These are phyloP conservation scores for Danio kyathit DNA, from an alignment of 2,797 vertebrate species.

Conservation along the genomic window DNA sequence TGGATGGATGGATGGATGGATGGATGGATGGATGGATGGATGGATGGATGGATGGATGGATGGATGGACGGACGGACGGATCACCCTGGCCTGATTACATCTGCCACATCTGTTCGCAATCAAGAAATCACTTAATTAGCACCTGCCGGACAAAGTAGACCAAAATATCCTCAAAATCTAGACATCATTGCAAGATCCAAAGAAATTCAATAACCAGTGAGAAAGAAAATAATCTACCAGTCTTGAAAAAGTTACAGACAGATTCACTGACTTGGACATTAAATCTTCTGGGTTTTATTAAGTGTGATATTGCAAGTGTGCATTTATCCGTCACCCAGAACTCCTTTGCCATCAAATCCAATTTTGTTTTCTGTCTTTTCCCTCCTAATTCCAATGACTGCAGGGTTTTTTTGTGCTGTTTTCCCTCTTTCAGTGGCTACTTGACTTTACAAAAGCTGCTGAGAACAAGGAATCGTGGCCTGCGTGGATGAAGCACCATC, in stretches of 20 bases:
- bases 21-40: not conserved
- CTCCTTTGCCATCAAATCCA: not conserved
- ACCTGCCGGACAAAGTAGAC: too few relatives aligned
- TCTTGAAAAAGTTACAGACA: not conserved
- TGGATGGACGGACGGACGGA: not conserved
- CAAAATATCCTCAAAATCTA: too few relatives aligned
- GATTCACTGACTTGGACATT: not conserved
- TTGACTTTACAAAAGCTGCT: conserved; percentile 72
- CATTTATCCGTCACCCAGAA: not conserved
- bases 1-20: not conserved
- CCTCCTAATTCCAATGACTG: conserved; percentile 50
- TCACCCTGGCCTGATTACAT: too few relatives aligned
- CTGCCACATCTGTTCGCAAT: too few relatives aligned
- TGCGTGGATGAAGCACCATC: conserved; percentile 66
- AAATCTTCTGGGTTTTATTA: not conserved
- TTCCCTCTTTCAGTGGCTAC: conserved; percentile 65
- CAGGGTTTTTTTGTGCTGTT: conserved; percentile 54
- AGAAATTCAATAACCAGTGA: too few relatives aligned
- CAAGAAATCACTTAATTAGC: too few relatives aligned
- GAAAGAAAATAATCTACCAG: not conserved
- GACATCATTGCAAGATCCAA: too few relatives aligned
- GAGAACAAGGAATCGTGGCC: conserved; percentile 59
- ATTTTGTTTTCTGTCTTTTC: conserved; percentile 56
- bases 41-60: not conserved
- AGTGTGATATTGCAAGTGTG: not conserved